These are phyloP conservation scores for Meghimatium bilineatum DNA, from an alignment of 2,888 invertebrate genomes.

Conservation along the genomic window DNA sequence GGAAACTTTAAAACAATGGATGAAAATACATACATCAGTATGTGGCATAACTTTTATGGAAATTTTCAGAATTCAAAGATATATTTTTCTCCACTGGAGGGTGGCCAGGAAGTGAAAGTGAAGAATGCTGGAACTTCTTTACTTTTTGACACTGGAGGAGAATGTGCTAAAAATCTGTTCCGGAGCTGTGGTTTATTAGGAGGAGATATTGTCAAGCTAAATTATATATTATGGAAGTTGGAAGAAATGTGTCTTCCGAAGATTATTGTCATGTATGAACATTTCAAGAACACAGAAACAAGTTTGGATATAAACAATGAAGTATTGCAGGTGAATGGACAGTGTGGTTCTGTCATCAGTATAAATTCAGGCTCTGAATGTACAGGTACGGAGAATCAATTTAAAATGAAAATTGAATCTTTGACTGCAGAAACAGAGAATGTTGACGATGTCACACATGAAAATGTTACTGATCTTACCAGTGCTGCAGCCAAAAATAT, in stretches of 20 bases:
- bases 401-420: background rate
- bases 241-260: slow-evolving; percentile 43
- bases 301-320: slow-evolving; percentile 13
- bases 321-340: background rate
- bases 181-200: slow-evolving; percentile 38
- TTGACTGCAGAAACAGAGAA: background rate
- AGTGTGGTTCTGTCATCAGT: background rate
- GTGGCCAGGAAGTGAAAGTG: slow-evolving; percentile 17
- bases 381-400: background rate
- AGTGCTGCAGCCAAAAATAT: background rate
- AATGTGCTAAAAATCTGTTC: slow-evolving; percentile 33
- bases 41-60: slow-evolving; percentile 38
- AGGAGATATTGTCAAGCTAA: slow-evolving; percentile 42
- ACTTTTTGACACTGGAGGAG: slow-evolving; percentile 38
- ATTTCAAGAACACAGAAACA: slow-evolving; percentile 26
- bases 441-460: background rate
- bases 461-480: background rate
- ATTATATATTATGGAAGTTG: slow-evolving; percentile 44
- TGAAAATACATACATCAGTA: slow-evolving; percentile 17
- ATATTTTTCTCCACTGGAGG: slow-evolving; percentile 7
- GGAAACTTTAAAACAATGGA: slow-evolving; percentile 1
- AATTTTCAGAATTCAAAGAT: slow-evolving; percentile 42
- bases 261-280: slow-evolving; percentile 45
- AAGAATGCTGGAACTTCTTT: slow-evolving; percentile 46
- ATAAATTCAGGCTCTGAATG: slow-evolving; percentile 1